These are phyloP conservation scores for Xenopus laevis DNA, from an alignment of 2,113 vertebrate species.

Conservation along the genomic window DNA sequence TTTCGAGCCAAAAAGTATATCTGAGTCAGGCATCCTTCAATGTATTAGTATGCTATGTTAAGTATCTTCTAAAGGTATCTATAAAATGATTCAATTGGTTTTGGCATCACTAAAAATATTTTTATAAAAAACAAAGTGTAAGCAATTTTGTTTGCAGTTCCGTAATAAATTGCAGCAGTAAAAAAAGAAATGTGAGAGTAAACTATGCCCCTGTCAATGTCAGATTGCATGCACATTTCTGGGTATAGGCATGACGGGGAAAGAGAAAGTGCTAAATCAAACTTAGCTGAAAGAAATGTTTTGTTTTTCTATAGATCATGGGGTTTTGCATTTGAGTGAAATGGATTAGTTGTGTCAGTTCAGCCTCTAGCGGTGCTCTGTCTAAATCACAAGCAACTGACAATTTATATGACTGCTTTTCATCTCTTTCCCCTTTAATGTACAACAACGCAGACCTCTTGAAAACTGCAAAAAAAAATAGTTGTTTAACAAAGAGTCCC, in stretches of 20 bases:
- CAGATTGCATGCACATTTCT: constrained; percentile 23
- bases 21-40: no score
- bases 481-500: no score
- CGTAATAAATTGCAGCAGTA: constrained; percentile 16
- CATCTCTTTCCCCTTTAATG: constrained; percentile 17
- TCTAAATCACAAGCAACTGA: constrained; percentile 40
- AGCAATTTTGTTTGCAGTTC: not conserved
- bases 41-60: no score
- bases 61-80: no score
- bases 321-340: constrained; percentile 29
- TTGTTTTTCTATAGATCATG: constrained; percentile 37
- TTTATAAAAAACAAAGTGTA: no score
- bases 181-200: constrained; percentile 12
- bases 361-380: constrained; percentile 40
- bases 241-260: constrained; percentile 19
- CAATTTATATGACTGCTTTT: constrained; percentile 35
- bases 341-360: constrained; percentile 42
- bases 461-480: constrained; percentile 10
- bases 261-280: constrained; percentile 36
- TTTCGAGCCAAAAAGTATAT: no score
- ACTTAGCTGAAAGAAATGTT: constrained; percentile 39
- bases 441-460: constrained; percentile 6
- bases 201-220: constrained; percentile 28
- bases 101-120: no score
- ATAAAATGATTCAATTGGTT: no score